A percentile compares a stretch with the other conserved stretches of the same genome.
Evolutionary conservation across 2,113 vertebrate species (phyloP).

Genomic region (Oreocharis arfaki): DNA sequence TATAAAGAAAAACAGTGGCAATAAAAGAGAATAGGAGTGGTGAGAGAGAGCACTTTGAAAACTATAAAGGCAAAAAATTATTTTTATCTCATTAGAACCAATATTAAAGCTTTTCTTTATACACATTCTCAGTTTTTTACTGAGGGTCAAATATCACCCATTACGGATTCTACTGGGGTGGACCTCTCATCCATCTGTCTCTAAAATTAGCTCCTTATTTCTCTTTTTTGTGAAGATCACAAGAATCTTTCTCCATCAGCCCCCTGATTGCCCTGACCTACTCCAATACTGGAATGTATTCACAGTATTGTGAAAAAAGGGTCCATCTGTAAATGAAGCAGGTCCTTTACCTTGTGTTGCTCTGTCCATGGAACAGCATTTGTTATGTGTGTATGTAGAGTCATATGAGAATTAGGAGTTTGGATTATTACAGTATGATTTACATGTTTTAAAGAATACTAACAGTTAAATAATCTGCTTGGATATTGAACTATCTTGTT

Average conservation of each 20-base stretch:
- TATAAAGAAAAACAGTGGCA: constrained; percentile 11
- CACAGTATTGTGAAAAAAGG: not conserved
- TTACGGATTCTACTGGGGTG: not conserved
- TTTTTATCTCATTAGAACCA: not conserved
- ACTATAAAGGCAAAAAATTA: not conserved
- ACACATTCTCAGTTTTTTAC: not conserved
- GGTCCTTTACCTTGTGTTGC: not conserved
- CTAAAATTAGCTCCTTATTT: not conserved
- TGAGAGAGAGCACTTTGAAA: constrained; percentile 13
- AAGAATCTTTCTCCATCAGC: not conserved
- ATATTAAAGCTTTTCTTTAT: constrained; percentile 23
- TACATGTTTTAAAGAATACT: not conserved
- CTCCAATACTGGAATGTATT: not conserved
- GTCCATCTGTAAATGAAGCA: not conserved
- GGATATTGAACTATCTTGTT: not conserved
- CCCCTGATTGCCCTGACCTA: not conserved
- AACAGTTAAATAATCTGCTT: not conserved
- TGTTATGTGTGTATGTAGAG: not conserved
- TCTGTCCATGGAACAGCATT: not conserved
- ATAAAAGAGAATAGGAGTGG: not conserved
- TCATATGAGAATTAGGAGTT: not conserved
- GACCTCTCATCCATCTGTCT: not conserved
- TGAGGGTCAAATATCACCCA: not conserved
- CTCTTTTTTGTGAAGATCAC: not conserved
- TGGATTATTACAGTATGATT: not conserved